Evolutionary conservation across 1,140 invertebrate genomes (phyloP), one percentile per base, ranked within the genome.

Genomic region (Brachionus koreanus): DNA sequence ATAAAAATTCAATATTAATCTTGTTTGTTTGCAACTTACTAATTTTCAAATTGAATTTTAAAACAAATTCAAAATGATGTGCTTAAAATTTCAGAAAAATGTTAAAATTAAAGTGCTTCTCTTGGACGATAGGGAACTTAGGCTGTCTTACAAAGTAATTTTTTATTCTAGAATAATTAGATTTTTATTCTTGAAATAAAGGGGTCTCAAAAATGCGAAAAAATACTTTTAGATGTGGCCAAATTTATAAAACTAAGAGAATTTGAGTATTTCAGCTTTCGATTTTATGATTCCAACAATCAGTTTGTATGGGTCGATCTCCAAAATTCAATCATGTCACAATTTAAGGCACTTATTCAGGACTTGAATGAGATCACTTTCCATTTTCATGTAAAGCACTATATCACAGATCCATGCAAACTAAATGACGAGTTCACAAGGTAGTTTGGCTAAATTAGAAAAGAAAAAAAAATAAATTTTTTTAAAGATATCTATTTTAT

Each of bases 231-330:
- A 42, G 76, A 79, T 39, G 76, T 65, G 5, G 76, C 76, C 37
- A 57, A 65, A 79, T 61, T 79, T 12, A 19, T 79, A 19, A 79
- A 61, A 25, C 57, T 79, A 12, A n/a, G 23, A 23, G 76, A 79
- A 65, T 37, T 37, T 37, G 76, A 79, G 29, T 79, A 79, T 35
- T 79, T 79, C 29, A 79, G 76, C 16, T 65, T 79, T 61, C 46
- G 49, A 9, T 79, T 29, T 79, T 25, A 61, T 57, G 76, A 79
- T 19, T 13, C 7, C 19, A 29, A 79, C 5, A 42, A 23, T 9
- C 49, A 79, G 37, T 39, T 61, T 9, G 23, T 63, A 23, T 79
- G 76, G 76, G 19, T 79, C 49, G 76, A 79, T 65, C 35, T 61
- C 16, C 35, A 39, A 12, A 61, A 61, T 23, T 42, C 49, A 25